Conservation (phyloP, 2,113 vertebrate genomes). For the cattle (Bos taurus) region ARS-UCD2.0 NC_037331.1:14133501-14134000, state of each 20-base stretch:
- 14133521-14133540: not conserved
- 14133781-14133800: not conserved
- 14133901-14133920: not conserved
- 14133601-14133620: not conserved
- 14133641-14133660: not conserved
- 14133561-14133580: not conserved
- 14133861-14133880: not conserved
- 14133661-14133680: not conserved
- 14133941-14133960: not conserved
- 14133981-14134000: not conserved
- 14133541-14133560: not conserved
- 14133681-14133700: not conserved
- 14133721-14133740: not conserved
- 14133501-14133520: not conserved
- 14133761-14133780: not conserved
- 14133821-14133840: not conserved
- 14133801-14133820: slow-evolving; percentile 4
- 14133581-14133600: not conserved
- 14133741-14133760: not conserved
- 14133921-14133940: not conserved
- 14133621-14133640: not conserved
- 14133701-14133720: not conserved
- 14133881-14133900: not conserved
- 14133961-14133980: not conserved
- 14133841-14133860: not conserved